phyloP scores from a whole-genome alignment of 2,797 vertebrate genomes.

The Megaceryle alcyon region DNA sequence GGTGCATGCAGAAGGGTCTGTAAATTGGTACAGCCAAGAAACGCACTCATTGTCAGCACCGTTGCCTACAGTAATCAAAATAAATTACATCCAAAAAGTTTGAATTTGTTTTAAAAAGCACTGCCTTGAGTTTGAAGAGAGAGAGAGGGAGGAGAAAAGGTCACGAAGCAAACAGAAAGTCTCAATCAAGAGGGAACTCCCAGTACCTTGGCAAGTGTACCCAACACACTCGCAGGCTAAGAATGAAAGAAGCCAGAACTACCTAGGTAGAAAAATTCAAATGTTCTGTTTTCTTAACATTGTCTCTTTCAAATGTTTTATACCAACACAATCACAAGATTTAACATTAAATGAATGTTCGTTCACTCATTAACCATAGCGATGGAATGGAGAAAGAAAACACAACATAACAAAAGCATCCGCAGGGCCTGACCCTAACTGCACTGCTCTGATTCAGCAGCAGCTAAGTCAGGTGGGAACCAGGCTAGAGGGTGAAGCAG shows the following conservation, averaged over 20 bases:
- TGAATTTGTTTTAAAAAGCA: not conserved
- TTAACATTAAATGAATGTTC: not conserved
- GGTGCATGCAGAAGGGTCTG: not conserved
- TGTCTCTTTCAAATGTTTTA: not conserved
- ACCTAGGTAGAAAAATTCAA: not conserved
- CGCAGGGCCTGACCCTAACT: too few relatives aligned
- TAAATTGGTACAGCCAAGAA: not conserved
- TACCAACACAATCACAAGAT: too few relatives aligned
- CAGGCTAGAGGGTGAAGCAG: not conserved
- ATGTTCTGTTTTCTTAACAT: fast-evolving
- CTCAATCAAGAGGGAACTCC: not conserved
- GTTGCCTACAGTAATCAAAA: not conserved
- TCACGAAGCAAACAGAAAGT: not conserved
- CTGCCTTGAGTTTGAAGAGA: not conserved
- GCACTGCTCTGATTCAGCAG: not conserved
- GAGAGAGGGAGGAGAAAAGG: not conserved
- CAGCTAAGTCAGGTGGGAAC: not conserved
- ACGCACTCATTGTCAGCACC: not conserved
- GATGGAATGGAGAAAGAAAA: not conserved
- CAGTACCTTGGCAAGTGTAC: not conserved
- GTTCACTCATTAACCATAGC: not conserved
- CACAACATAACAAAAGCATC: not conserved
- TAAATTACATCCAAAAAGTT: not conserved
- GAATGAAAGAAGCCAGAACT: not conserved
- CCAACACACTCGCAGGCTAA: not conserved